Evolutionary conservation across 1,140 invertebrate genomes (phyloP), one percentile per base, ranked within the genome.

Genomic region (Drosophila tristis): DNA sequence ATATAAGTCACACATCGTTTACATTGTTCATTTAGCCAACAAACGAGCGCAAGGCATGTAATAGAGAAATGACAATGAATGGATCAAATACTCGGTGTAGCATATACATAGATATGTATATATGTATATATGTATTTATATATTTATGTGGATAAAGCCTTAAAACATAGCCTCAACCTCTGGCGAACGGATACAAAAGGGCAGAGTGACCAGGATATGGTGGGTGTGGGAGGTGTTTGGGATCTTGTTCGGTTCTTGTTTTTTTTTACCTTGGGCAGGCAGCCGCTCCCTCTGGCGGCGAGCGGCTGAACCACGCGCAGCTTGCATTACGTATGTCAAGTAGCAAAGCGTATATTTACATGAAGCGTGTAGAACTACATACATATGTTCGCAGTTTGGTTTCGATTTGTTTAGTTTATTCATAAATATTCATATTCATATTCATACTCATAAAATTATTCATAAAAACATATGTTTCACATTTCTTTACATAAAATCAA

Each of bases 401-500:
- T 67, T 74, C 20, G 31, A 57, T 72, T 67, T 68, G 39, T 60
- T 67, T 61, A 55, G 60, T 85, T 86, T 87, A 86, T 87, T 82
- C 48, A 87, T 67, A 86, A 74, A 86, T 66, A 65, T 70, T 80
- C 62, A 62, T 74, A 35, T 56, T 76, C 62, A 86, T 66, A 65
- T 70, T 80, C 62, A 62, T 74, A 35, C 56, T 76, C 62, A 71
- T 67, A 64, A 71, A 75, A 57, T 62, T 66, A 29, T 7, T 29
- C 26, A 29, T 29, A 29, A 81, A 60, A 84, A 76, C 80, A 87
- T 87, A 87, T 71, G 60, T 82, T 87, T 86, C 61, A 86, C 82
- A 86, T 81, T 82, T 78, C 53, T 66, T 86, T 82, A 75, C 75
- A 82, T 86, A 82, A 71, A 81, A 86, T 87, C 39, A 78, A 78